A percentile compares a stretch with the other conserved stretches of the same genome.
Evolutionary conservation across 1,140 invertebrate species (phyloP).

Genomic region (Drosophila novamexicana): DNA sequence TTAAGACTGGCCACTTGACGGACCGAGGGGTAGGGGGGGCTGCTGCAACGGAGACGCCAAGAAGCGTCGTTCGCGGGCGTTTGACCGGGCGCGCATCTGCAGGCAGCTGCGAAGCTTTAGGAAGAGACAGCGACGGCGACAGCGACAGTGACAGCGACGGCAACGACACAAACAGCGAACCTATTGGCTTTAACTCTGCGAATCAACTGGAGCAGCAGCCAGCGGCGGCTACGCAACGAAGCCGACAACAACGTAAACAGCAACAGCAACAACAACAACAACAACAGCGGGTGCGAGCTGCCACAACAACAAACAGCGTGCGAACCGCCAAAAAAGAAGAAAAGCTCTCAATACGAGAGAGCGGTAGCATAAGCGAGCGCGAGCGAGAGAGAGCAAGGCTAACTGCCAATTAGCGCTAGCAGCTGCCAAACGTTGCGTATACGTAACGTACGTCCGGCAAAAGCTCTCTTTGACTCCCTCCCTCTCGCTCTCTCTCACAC

Average conservation of each 20-base stretch:
- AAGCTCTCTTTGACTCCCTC: conserved; percentile 40
- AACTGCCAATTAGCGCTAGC: conserved; percentile 47
- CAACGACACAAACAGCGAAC: conserved; percentile 30
- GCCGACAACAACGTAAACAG: conserved; percentile 37
- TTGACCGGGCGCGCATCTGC: conserved; percentile 53
- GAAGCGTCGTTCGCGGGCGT: conserved; percentile 32
- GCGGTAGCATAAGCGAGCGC: conserved; percentile 5
- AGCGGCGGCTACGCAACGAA: conserved; percentile 41
- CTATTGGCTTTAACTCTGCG: conserved; percentile 82
- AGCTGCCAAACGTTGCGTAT: conserved; percentile 40
- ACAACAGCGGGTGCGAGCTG: conserved; percentile 44
- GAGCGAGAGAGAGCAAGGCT: conserved; percentile 24
- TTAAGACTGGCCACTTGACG: neutral
- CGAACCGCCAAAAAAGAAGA: conserved; percentile 59
- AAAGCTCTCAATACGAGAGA: conserved; percentile 40
- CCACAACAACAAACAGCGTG: conserved; percentile 65
- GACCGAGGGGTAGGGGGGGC: neutral
- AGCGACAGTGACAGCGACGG: conserved; percentile 32
- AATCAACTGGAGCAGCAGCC: conserved; percentile 77
- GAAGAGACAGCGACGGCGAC: conserved; percentile 37
- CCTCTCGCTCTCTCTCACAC: conserved; percentile 11
- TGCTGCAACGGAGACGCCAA: conserved; percentile 39
- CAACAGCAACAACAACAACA: conserved; percentile 39
- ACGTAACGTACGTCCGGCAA: conserved; percentile 27
- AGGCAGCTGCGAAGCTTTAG: conserved; percentile 48